phyloP scores from a whole-genome alignment of 2,888 invertebrate species.

The Rhagonycha lutea region DNA sequence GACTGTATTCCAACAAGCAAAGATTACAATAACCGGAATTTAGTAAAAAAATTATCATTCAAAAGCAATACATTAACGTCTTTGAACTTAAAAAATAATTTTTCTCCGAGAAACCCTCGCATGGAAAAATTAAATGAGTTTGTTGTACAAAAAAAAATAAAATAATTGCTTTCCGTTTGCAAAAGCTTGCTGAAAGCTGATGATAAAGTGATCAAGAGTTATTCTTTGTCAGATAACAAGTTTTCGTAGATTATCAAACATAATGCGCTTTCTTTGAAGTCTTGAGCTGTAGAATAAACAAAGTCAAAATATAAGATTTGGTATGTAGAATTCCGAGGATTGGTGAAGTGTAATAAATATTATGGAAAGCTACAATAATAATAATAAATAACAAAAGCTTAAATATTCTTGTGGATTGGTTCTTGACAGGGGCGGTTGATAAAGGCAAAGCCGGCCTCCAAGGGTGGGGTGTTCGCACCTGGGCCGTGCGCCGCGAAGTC shows the following conservation, averaged over 20 bases:
- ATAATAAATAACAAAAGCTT: conserved; percentile 24
- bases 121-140: neutral
- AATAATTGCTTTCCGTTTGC: neutral
- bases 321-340: neutral
- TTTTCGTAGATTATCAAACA: neutral
- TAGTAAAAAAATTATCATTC: too few relatives aligned
- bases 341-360: conserved; percentile 7
- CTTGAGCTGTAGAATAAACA: neutral
- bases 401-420: conserved; percentile 37
- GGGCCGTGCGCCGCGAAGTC: conserved; percentile 32
- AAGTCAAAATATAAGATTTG: neutral
- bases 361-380: conserved; percentile 6
- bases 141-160: neutral
- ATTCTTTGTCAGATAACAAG: neutral
- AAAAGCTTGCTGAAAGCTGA: neutral
- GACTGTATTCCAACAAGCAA: neutral
- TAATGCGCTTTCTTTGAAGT: neutral
- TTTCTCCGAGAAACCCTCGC: neutral
- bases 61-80: neutral
- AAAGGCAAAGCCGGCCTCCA: conserved; percentile 38
- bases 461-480: conserved; percentile 47
- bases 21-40: too few relatives aligned
- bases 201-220: neutral
- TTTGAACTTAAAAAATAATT: neutral
- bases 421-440: conserved; percentile 41